These are phyloP conservation scores for Brotogeris chrysoptera DNA, from an alignment of 2,797 vertebrate genomes.

Conservation along the genomic window DNA sequence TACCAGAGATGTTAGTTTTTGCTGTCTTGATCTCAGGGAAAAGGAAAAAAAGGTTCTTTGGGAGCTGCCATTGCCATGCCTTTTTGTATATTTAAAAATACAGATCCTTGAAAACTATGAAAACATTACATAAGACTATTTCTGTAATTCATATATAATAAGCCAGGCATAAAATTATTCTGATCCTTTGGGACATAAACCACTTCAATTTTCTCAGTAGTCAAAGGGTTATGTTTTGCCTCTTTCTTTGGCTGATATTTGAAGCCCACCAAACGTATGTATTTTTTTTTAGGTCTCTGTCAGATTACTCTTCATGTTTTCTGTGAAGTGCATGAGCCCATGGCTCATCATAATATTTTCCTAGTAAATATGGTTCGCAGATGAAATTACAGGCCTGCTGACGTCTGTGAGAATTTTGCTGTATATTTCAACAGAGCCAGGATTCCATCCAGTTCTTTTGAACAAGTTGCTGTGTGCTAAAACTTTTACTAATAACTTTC, in stretches of 20 bases:
- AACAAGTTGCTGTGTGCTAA: not conserved
- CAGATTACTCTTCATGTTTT: constrained; percentile 21
- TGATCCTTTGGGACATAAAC: constrained; percentile 18
- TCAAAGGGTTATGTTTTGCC: not conserved
- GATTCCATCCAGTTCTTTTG: not conserved
- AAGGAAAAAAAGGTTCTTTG: not conserved
- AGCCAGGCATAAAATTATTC: not conserved
- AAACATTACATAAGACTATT: constrained; percentile 45
- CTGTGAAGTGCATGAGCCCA: not conserved
- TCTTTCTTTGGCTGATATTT: not conserved
- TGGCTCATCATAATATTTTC: constrained; percentile 9
- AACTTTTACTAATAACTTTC: not conserved
- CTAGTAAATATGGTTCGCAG: not conserved
- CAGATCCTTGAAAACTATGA: not conserved
- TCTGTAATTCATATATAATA: constrained; percentile 19
- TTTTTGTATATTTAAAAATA: not conserved
- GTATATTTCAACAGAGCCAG: not conserved
- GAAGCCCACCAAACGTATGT: not conserved
- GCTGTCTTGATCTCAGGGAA: not conserved
- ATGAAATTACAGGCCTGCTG: constrained; percentile 8
- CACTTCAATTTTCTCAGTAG: constrained; percentile 12
- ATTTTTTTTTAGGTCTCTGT: not conserved
- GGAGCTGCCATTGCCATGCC: not conserved
- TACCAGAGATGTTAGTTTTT: not conserved
- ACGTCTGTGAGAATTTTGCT: constrained; percentile 12